Base-by-base conservation (phyloP, 2,888 invertebrate species). In the Thalpophila matura region DNA sequence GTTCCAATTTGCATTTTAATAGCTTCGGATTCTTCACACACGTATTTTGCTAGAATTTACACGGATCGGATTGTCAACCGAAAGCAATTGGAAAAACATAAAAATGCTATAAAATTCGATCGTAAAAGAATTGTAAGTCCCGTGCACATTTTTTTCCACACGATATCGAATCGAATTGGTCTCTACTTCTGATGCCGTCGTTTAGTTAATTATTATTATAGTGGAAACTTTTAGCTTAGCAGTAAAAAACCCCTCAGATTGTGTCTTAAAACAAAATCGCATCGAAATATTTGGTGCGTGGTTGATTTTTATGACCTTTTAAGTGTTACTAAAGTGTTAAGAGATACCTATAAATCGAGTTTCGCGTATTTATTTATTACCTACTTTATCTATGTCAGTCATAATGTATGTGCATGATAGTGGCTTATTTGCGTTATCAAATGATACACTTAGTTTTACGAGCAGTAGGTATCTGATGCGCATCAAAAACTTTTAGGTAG, bases 21-120 rank as follows among this genome's bases (percentile, higher is more conserved):
- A 83, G 84, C 80, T 81, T 86, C 59, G 81, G 82, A 85, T 83
- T 86, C 86, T 86, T 87, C 84, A 84, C 86, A 87, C 81, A 83
- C 88, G 87, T 90, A 91, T 90, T 91, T 91, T 84, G 89, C 93
- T 94, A 94, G 91, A 92, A 88, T 91, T 93, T 92, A 93, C 89
- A 87, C 86, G 85, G 81, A 82, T 87, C 86, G 85, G 84, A 91
- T 92, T 93, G 92, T 93, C 93, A 91, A 87, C 86, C 82, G 80
- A 86, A 76, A 84, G 91, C 91, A 92, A 94, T 94, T 91, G 92
- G 80, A 90, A 91, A 89, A 72, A 81, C 86, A 92, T 95, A 94
- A 94, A 94, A 93, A 90, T 79, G 82, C 90, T 88, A 90, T 95
- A 94, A 94, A 93, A 85, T 86, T 79, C 69, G 86, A 82, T 93